phyloP scores from a whole-genome alignment of 2,113 vertebrate genomes.

The Prochilodus magdalenae region DNA sequence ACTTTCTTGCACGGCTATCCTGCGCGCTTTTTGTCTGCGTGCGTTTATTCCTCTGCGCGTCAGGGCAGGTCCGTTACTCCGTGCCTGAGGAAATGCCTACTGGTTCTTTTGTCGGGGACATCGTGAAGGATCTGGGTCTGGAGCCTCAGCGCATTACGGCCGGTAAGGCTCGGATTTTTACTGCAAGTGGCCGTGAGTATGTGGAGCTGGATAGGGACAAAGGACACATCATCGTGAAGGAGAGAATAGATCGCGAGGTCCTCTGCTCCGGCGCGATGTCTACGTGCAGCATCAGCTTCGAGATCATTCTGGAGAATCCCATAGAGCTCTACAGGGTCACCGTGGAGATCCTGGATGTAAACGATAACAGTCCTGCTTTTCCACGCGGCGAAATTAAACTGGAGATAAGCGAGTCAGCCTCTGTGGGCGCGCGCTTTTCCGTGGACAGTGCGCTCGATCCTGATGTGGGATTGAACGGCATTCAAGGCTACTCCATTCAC shows the following conservation, averaged over 20 bases:
- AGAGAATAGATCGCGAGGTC: slow-evolving; percentile 75
- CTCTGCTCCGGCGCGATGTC: slow-evolving; percentile 62
- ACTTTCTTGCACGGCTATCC: not conserved
- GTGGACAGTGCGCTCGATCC: slow-evolving; percentile 64
- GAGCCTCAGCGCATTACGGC: slow-evolving; percentile 52
- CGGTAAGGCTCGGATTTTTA: slow-evolving; percentile 53
- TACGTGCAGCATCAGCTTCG: slow-evolving; percentile 67
- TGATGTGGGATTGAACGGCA: slow-evolving; percentile 62
- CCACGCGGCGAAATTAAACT: no score
- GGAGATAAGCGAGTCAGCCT: no score
- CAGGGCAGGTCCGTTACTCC: slow-evolving; percentile 52
- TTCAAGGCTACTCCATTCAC: slow-evolving; percentile 59
- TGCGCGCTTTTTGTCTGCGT: slow-evolving; percentile 6
- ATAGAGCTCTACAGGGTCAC: slow-evolving; percentile 69
- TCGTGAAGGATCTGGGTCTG: slow-evolving; percentile 56
- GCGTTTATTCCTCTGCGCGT: not conserved
- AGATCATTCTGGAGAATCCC: slow-evolving; percentile 72
- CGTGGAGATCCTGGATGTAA: slow-evolving; percentile 70
- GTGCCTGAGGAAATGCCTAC: slow-evolving; percentile 53
- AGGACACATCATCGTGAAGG: slow-evolving; percentile 60
- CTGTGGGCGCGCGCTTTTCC: no score
- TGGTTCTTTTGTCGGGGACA: slow-evolving; percentile 54
- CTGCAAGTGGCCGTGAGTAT: slow-evolving; percentile 53
- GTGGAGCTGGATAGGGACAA: slow-evolving; percentile 53
- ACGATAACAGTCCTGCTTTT: slow-evolving; percentile 71